These are phyloP conservation scores for Cervus canadensis DNA, from an alignment of 2,113 vertebrate genomes.

Conservation along the genomic window DNA sequence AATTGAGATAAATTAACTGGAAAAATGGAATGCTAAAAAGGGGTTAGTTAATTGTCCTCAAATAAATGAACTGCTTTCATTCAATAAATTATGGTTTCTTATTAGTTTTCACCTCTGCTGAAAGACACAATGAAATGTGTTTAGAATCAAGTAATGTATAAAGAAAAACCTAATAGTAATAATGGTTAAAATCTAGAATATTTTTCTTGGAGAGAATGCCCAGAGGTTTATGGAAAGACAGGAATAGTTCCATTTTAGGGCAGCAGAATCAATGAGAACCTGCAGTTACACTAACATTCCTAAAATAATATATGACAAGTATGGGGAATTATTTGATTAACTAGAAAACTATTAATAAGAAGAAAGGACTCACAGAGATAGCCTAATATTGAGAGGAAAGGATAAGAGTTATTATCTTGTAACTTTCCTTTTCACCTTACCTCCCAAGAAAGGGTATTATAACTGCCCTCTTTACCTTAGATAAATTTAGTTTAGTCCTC, in stretches of 20 bases:
- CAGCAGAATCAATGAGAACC: not conserved
- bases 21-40: constrained; percentile 62
- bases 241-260: not conserved
- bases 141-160: constrained; percentile 32
- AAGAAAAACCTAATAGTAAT: not conserved
- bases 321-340: not conserved
- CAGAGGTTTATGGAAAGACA: not conserved
- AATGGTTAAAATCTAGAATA: not conserved
- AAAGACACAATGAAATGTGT: constrained; percentile 46
- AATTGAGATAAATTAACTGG: constrained; percentile 70
- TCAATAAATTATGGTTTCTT: constrained; percentile 67
- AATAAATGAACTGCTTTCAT: constrained; percentile 71
- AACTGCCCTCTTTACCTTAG: not conserved
- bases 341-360: not conserved
- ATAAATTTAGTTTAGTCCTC: not conserved
- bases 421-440: not conserved
- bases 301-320: not conserved
- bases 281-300: not conserved
- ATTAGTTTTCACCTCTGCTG: constrained; percentile 66
- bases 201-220: not conserved
- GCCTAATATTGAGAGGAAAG: not conserved
- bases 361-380: not conserved
- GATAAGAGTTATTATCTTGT: not conserved
- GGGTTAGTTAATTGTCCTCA: constrained; percentile 65
- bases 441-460: not conserved